Percentiles rank a stretch among this genome's conserved stretches.
Evolutionary conservation across 2,113 vertebrate genomes (phyloP).

Genomic region (Numenius arquata): DNA sequence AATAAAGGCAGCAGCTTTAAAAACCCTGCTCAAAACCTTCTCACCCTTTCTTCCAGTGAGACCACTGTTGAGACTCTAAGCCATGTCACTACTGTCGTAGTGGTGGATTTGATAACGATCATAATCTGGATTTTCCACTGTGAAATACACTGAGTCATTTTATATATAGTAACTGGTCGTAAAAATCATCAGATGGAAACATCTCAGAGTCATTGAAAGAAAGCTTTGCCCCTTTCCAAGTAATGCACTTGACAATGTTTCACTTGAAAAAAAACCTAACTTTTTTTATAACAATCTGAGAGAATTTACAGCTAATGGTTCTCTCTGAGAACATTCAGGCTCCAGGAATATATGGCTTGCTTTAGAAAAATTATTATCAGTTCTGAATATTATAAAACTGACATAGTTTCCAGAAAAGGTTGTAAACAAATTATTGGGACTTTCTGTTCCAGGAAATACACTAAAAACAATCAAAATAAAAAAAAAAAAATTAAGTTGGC

Average conservation of each 20-base stretch:
- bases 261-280: background rate
- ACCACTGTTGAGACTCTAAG: background rate
- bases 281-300: background rate
- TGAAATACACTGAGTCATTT: background rate
- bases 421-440: conserved; percentile 52
- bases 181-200: conserved; percentile 11
- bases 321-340: background rate
- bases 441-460: conserved; percentile 32
- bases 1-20: background rate
- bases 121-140: background rate
- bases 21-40: background rate
- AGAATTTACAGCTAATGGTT: background rate
- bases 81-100: background rate
- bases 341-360: background rate
- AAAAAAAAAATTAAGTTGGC: background rate
- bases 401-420: conserved; percentile 10
- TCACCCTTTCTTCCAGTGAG: background rate
- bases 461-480: conserved; percentile 21
- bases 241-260: background rate
- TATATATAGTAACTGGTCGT: background rate
- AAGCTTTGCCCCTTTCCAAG: conserved; percentile 16
- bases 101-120: background rate
- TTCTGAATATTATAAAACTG: background rate
- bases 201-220: background rate
- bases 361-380: background rate